These are phyloP conservation scores for Yponomeuta plumbellus DNA, from an alignment of 2,888 invertebrate species.

Conservation along the genomic window DNA sequence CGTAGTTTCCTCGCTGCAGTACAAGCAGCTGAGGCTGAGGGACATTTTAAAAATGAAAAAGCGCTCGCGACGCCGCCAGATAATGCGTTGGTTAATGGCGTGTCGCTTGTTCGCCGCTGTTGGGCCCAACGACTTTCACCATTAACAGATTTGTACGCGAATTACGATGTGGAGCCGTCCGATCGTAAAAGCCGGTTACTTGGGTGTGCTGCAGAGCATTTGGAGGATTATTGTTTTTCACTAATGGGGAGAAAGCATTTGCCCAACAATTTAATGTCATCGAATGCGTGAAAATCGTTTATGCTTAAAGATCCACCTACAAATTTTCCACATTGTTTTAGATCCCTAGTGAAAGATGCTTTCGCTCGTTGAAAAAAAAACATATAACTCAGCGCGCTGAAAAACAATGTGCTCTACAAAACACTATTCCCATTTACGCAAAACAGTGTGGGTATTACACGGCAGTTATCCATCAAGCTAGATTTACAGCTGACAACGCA, in stretches of 20 bases:
- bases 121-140: slow-evolving; percentile 41
- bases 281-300: too few relatives aligned
- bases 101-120: slow-evolving; percentile 40
- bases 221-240: too few relatives aligned
- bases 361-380: neutral
- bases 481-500: slow-evolving; percentile 16
- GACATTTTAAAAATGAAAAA: slow-evolving; percentile 39
- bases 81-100: slow-evolving; percentile 62
- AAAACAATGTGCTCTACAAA: neutral
- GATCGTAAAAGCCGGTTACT: slow-evolving; percentile 5
- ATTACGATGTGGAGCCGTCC: neutral
- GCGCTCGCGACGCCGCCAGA: slow-evolving; percentile 43
- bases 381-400: neutral
- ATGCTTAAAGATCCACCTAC: too few relatives aligned
- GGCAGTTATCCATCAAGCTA: slow-evolving; percentile 12
- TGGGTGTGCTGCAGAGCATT: neutral
- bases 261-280: too few relatives aligned
- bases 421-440: slow-evolving; percentile 1
- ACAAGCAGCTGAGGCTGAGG: neutral
- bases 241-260: too few relatives aligned
- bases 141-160: slow-evolving; percentile 42
- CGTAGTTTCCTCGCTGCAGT: neutral
- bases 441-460: slow-evolving; percentile 1
- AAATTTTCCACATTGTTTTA: too few relatives aligned
- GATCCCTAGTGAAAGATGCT: neutral